phyloP scores from a whole-genome alignment of 2,888 invertebrate species.

The Nysson spinosus region DNA sequence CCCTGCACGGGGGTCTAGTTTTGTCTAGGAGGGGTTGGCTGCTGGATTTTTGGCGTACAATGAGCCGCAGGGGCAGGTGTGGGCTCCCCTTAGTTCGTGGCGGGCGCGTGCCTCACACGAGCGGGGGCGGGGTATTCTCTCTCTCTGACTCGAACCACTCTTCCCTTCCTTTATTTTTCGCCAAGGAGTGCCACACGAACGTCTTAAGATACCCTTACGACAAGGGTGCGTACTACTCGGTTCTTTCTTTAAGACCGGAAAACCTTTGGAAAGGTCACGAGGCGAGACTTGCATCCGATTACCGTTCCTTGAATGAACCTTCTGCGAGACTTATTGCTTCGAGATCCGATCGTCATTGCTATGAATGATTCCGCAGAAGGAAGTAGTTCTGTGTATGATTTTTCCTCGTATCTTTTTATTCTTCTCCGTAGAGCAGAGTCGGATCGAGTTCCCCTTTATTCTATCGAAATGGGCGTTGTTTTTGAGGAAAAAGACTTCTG shows the following conservation, averaged over 20 bases:
- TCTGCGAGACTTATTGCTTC: constrained; percentile 54
- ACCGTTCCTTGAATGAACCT: constrained; percentile 41
- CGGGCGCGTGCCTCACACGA: constrained; percentile 77
- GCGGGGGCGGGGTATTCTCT: constrained; percentile 72
- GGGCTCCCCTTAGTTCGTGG: constrained; percentile 61
- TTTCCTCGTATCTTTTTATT: neutral
- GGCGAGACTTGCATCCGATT: constrained; percentile 59
- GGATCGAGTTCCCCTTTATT: constrained; percentile 30
- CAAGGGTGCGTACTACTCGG: constrained; percentile 12
- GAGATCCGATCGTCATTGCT: no score
- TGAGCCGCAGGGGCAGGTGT: constrained; percentile 74
- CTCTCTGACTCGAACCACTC: constrained; percentile 24
- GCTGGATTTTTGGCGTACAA: constrained; percentile 62
- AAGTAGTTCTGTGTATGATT: no score
- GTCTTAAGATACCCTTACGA: constrained; percentile 42
- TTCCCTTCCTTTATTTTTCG: constrained; percentile 50
- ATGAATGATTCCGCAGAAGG: no score
- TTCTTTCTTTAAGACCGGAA: constrained; percentile 50
- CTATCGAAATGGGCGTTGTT: constrained; percentile 17
- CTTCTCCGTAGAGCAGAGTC: neutral
- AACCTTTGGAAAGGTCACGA: constrained; percentile 51
- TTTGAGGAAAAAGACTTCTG: neutral
- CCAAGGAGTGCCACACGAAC: constrained; percentile 37
- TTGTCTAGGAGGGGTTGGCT: constrained; percentile 68
- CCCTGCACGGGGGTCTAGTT: constrained; percentile 63